Evolutionary conservation across 2,113 vertebrate genomes (phyloP).

Genomic region (Eulacestoma nigropectus): DNA sequence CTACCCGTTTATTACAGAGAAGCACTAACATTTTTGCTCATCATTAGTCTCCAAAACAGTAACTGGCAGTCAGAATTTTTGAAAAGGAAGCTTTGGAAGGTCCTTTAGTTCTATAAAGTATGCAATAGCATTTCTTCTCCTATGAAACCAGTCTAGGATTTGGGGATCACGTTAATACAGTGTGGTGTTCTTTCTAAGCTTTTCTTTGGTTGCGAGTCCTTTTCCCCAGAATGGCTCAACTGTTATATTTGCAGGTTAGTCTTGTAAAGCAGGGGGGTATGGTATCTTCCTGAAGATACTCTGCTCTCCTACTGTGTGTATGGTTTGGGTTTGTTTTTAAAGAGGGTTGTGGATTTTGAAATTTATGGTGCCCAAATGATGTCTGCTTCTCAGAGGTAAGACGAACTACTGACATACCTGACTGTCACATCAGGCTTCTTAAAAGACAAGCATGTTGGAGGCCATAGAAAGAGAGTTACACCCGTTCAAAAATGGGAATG

Average conservation of each 20-base stretch:
- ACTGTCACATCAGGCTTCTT: background rate
- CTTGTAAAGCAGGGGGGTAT: background rate
- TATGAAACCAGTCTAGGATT: background rate
- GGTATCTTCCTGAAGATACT: background rate
- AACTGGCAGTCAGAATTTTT: background rate
- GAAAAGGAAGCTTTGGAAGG: background rate
- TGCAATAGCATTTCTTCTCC: background rate
- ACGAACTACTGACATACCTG: background rate
- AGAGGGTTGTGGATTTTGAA: background rate
- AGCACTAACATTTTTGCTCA: background rate
- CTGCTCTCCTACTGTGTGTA: background rate
- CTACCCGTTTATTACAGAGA: fast-evolving
- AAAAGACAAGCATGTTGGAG: background rate
- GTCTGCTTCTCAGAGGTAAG: background rate
- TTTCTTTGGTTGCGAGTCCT: background rate
- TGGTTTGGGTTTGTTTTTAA: background rate
- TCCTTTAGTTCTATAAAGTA: background rate
- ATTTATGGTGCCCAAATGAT: background rate
- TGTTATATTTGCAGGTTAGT: background rate
- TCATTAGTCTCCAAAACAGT: background rate
- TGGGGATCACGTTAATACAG: background rate
- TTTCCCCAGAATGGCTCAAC: background rate
- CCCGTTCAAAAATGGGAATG: background rate
- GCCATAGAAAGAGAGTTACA: background rate
- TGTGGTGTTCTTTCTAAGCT: background rate